phyloP scores from a whole-genome alignment of 2,113 vertebrate species.

The Odontophorus gujanensis region DNA sequence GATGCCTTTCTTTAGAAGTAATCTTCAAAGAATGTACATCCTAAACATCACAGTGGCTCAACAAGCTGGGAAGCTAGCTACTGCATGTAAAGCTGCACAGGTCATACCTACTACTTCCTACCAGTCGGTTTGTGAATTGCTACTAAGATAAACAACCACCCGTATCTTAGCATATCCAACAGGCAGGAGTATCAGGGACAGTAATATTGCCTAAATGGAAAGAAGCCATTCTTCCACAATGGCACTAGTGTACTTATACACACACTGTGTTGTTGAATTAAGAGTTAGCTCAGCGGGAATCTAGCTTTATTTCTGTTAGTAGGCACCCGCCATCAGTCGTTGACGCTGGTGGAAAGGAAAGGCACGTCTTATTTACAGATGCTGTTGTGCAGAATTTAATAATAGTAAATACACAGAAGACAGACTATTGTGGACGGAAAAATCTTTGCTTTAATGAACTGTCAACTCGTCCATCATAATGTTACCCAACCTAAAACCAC shows the following conservation, averaged over 20 bases:
- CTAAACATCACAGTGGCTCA: conserved; percentile 78
- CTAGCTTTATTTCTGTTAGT: conserved; percentile 48
- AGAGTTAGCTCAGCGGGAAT: conserved; percentile 60
- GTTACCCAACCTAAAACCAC: conserved; percentile 61
- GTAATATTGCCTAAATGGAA: conserved; percentile 52
- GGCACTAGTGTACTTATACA: conserved; percentile 45
- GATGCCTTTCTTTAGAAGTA: conserved; percentile 82
- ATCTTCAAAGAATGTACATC: conserved; percentile 84
- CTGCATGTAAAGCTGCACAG: conserved; percentile 70
- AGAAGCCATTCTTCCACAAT: conserved; percentile 46
- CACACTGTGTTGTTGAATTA: conserved; percentile 43
- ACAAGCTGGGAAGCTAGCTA: conserved; percentile 69
- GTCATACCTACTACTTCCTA: conserved; percentile 70
- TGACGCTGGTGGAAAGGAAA: not conserved
- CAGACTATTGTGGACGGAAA: conserved; percentile 50
- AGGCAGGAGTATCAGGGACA: conserved; percentile 20
- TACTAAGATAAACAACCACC: conserved; percentile 32
- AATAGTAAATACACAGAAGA: conserved; percentile 68
- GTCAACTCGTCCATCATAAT: conserved; percentile 68
- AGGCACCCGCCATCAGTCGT: conserved; percentile 55
- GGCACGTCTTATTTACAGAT: conserved; percentile 66
- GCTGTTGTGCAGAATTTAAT: conserved; percentile 64
- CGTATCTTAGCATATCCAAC: conserved; percentile 42
- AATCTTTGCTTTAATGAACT: conserved; percentile 71
- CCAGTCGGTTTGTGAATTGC: conserved; percentile 59